These are phyloP conservation scores for Drosophila neonasuta DNA, from an alignment of 2,888 invertebrate genomes.

Conservation along the genomic window DNA sequence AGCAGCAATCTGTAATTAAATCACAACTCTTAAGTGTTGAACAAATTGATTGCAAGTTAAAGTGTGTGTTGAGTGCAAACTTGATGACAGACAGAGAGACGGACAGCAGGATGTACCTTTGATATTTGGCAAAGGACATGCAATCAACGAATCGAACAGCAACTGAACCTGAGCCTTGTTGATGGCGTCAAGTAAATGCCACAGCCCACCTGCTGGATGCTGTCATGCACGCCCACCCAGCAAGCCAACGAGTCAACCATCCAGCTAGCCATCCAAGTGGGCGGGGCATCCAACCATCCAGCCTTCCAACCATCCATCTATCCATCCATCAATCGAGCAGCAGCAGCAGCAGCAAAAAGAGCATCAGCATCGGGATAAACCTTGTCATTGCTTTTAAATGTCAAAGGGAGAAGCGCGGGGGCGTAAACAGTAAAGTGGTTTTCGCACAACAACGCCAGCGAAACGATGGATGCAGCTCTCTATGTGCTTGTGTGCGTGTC, in stretches of 20 bases:
- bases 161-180: constrained; percentile 9
- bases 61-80: background rate
- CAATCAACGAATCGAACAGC: constrained; percentile 26
- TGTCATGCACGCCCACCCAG: constrained; percentile 63
- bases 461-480: constrained; percentile 8
- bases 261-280: constrained; percentile 34
- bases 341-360: background rate
- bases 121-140: constrained; percentile 34
- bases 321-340: background rate
- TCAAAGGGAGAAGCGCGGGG: constrained; percentile 36
- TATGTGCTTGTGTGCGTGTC: constrained; percentile 9
- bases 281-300: constrained; percentile 34
- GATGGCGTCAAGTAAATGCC: constrained; percentile 57
- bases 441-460: constrained; percentile 2
- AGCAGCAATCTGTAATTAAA: background rate
- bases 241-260: background rate
- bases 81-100: background rate
- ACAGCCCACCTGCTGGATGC: constrained; percentile 66
- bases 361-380: constrained; percentile 54
- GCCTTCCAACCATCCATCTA: background rate
- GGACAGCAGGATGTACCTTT: constrained; percentile 26
- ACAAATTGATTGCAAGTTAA: constrained; percentile 3
- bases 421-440: constrained; percentile 28
- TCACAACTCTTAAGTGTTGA: constrained; percentile 5
- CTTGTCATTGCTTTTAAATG: constrained; percentile 72